Evolutionary conservation across 2,113 vertebrate genomes (phyloP).

Genomic region (Grallaria varia): DNA sequence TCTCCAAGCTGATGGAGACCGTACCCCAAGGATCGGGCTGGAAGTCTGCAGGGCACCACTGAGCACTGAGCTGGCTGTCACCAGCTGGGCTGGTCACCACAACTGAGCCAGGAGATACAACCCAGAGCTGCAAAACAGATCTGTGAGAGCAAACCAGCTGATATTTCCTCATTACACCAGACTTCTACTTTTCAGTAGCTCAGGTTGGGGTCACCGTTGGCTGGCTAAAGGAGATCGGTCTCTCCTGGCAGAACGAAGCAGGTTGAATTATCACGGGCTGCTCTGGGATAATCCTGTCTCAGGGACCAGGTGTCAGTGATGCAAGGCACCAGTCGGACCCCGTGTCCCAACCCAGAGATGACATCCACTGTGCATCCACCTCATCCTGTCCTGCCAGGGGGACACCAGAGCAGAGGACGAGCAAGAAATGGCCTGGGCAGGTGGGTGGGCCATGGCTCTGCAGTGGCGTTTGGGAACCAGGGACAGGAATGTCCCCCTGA

Average conservation of each 20-base stretch:
- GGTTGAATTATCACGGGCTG: background rate
- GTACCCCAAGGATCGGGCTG: background rate
- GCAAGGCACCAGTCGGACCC: background rate
- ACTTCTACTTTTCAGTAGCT: background rate
- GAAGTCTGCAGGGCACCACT: background rate
- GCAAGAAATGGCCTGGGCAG: background rate
- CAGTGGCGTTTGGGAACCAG: background rate
- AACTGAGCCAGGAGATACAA: background rate
- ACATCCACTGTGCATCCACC: accelerated
- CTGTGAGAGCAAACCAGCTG: accelerated
- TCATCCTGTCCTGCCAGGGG: accelerated
- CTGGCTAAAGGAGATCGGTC: background rate
- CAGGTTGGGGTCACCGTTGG: background rate
- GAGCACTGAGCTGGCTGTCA: background rate
- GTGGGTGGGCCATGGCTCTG: background rate
- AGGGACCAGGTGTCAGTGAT: background rate
- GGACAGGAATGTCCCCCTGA: background rate
- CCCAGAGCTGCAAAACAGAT: background rate
- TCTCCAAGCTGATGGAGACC: background rate
- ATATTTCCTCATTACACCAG: background rate
- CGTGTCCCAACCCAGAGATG: accelerated
- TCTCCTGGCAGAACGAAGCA: accelerated
- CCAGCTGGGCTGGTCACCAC: background rate
- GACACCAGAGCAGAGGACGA: accelerated
- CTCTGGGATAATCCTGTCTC: background rate